Base-by-base conservation (phyloP, 2,113 vertebrate genomes). In the Corythoichthys haematopterus region DNA sequence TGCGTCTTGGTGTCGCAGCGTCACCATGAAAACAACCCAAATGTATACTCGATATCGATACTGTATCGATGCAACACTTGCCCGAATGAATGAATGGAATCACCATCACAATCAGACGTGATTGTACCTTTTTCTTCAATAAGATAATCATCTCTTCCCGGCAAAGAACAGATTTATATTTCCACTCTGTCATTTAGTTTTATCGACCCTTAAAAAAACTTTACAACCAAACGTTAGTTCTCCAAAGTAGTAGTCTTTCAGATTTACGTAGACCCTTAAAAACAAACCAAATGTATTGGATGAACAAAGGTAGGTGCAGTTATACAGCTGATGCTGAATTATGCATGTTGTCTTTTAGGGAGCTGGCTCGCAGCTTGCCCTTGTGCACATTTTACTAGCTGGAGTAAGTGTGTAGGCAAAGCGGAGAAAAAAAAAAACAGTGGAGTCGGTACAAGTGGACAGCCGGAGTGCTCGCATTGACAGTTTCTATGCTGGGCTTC, bases 401-500 rank as follows among this genome's bases (percentile, higher is more conserved):
- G 63, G 52, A 57, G 55, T 67, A 56, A 51, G 13, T 40, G 20
- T 59, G 33, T 57, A 50, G 43, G 15, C 10, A 68, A 53, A 35
- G 20, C 55, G 68, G 57, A 12, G 6, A 50, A 43, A 43, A 16
- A 14, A 43, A 62, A 15, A 20, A n/a, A 53, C 45, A 65, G 40
- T 12, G 40, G 48, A 58, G 20, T 40, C 10, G 2, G 69, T 57
- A 70, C 47, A 71, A 64, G 63, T 33, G 28, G 65, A 74, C 56
- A 75, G 62, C 75, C 66, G 11, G 14, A 67, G 64, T 74, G 64
- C 45, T 77, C 59, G 10, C 60, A 68, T 36, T 77, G 82, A 79
- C 78, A 80, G 84, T 59, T 76, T 61, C 72, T 69, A 43, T 82
- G 87, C 83, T 78, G 84, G 55, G 48, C 72, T 69, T 28, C 64